Percentiles rank a stretch among this genome's conserved stretches.
phyloP scores from a whole-genome alignment of 1,140 invertebrate species.

The Neocloeon triangulifer region DNA sequence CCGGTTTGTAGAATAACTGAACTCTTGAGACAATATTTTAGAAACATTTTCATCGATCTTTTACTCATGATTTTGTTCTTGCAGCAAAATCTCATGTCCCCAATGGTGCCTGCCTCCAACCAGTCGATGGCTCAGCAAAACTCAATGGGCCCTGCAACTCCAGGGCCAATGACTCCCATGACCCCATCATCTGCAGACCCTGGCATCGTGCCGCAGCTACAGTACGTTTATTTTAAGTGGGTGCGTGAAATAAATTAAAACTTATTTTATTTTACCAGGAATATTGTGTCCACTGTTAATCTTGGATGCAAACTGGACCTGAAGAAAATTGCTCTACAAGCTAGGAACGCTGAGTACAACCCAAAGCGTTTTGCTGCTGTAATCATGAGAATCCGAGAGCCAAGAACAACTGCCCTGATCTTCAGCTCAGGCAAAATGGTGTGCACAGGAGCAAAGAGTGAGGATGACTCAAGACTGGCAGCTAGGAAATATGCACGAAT shows the following conservation, averaged over 20 bases:
- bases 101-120: conserved; percentile 34
- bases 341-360: conserved; percentile 99
- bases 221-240: conserved; percentile 34
- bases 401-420: conserved; percentile 93
- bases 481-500: conserved; percentile 98
- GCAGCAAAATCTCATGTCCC: conserved; percentile 67
- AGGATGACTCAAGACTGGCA: conserved; percentile 88
- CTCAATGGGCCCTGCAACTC: conserved; percentile 48
- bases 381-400: conserved; percentile 98
- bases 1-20: too few relatives aligned
- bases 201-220: conserved; percentile 79
- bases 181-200: conserved; percentile 86
- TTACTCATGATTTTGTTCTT: conserved; percentile 11
- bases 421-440: conserved; percentile 99
- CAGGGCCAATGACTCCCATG: conserved; percentile 74
- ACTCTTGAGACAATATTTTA: conserved; percentile 1
- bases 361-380: conserved; percentile 99
- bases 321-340: conserved; percentile 95
- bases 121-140: conserved; percentile 22
- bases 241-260: neutral
- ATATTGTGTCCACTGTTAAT: conserved; percentile 96
- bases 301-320: conserved; percentile 86
- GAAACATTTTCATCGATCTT: neutral
- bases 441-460: conserved; percentile 98
- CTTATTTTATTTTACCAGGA: conserved; percentile 32